Percentiles rank a stretch among this genome's conserved stretches.
Conservation (phyloP, 2,113 vertebrate species). For the Rafetus swinhoei region DNA sequence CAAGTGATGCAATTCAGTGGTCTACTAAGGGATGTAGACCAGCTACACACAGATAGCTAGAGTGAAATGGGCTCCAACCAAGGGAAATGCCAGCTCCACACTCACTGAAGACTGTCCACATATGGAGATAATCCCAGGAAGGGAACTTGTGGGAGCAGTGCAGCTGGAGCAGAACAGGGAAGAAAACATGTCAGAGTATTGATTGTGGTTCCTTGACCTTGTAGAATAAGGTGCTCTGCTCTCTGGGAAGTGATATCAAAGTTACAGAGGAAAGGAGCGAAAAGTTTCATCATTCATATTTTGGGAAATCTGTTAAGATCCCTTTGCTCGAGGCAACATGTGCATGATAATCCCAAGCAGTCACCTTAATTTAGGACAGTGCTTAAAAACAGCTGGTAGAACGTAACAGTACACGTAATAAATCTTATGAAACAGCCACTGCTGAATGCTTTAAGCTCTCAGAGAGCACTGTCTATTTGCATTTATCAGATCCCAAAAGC, state of each 20-base stretch:
- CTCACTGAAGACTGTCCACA: neutral
- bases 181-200: neutral
- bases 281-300: neutral
- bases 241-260: neutral
- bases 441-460: neutral
- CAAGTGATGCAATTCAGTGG: no score
- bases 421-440: neutral
- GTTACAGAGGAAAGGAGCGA: neutral
- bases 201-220: neutral
- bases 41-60: neutral
- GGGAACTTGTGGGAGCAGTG: neutral
- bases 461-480: neutral
- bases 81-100: neutral
- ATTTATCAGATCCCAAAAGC: neutral
- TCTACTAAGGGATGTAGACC: neutral
- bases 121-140: neutral
- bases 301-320: neutral
- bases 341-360: conserved; percentile 31
- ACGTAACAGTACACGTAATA: neutral
- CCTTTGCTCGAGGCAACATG: neutral
- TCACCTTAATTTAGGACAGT: neutral
- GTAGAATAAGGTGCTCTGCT: neutral
- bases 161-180: neutral
- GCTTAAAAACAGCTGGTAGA: conserved; percentile 28
- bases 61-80: neutral